A percentile compares a stretch with the other conserved stretches of the same genome.
Evolutionary conservation across 2,888 invertebrate species (phyloP).

Genomic region (Lasius fuliginosus): DNA sequence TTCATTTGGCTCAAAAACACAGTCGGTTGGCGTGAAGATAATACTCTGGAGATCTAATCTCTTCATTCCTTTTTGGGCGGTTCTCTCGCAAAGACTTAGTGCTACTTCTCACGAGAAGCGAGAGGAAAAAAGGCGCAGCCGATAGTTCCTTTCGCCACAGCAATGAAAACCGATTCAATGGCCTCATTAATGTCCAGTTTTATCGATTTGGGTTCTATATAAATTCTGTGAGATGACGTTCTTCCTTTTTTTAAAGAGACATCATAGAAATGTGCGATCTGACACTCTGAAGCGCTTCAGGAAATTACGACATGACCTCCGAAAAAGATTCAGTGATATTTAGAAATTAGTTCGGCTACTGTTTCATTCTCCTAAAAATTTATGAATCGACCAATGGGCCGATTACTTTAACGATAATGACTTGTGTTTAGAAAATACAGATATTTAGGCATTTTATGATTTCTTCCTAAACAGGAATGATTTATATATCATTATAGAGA

Average conservation of each 20-base stretch:
- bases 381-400: conserved; percentile 66
- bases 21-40: conserved; percentile 34
- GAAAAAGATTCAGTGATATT: conserved; percentile 57
- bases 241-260: conserved; percentile 32
- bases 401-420: conserved; percentile 49
- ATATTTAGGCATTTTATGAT: conserved; percentile 36
- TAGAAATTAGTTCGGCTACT: conserved; percentile 73
- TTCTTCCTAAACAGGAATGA: not conserved
- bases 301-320: conserved; percentile 70
- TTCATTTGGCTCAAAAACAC: conserved; percentile 15
- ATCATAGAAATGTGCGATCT: conserved; percentile 58
- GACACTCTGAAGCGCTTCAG: conserved; percentile 64
- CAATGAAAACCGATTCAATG: conserved; percentile 81
- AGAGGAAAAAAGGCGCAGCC: conserved; percentile 42
- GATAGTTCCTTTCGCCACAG: conserved; percentile 78
- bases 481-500: conserved; percentile 7
- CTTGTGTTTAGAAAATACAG: conserved; percentile 27
- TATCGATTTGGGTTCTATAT: conserved; percentile 80
- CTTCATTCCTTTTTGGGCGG: conserved; percentile 72
- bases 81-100: conserved; percentile 63
- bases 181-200: conserved; percentile 84
- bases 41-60: conserved; percentile 46
- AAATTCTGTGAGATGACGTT: conserved; percentile 68
- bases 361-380: conserved; percentile 57
- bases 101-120: conserved; percentile 64